Conservation (phyloP, 2,797 vertebrate species). For the Iguana delicatissima region DNA sequence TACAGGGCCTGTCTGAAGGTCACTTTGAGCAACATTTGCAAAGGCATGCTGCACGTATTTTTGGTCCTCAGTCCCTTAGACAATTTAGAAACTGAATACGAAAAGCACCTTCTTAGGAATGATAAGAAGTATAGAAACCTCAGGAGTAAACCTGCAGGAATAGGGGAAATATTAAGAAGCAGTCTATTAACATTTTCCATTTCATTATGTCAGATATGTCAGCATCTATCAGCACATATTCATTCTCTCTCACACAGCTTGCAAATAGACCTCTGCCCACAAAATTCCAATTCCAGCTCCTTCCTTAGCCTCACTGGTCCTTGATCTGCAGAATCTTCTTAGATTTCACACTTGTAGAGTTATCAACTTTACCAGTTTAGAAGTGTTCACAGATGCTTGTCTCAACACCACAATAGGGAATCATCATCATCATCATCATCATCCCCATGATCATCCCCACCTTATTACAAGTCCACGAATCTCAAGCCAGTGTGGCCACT, state of each 20-base stretch:
- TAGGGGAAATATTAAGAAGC: slow-evolving; percentile 35
- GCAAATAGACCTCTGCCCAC: slow-evolving; percentile 8
- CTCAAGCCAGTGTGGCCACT: too few species aligned
- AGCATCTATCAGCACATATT: slow-evolving; percentile 17
- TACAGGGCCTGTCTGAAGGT: slow-evolving; percentile 55
- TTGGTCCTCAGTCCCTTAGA: slow-evolving; percentile 54
- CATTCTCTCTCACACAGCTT: neutral
- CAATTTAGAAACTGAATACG: slow-evolving; percentile 64
- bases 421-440: too few species aligned
- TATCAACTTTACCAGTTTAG: neutral
- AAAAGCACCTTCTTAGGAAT: slow-evolving; percentile 58
- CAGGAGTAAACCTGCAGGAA: slow-evolving; percentile 33
- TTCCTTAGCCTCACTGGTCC: neutral
- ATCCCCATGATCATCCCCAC: too few species aligned
- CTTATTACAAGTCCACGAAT: too few species aligned
- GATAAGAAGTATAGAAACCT: slow-evolving; percentile 42
- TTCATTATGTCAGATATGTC: slow-evolving; percentile 42
- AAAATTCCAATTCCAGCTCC: neutral
- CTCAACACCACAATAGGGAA: too few species aligned
- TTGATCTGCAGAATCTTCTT: neutral
- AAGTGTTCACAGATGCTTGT: too few species aligned
- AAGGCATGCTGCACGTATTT: slow-evolving; percentile 41
- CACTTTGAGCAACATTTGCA: slow-evolving; percentile 56
- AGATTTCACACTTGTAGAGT: neutral
- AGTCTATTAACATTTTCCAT: slow-evolving; percentile 43